phyloP scores from a whole-genome alignment of 2,888 invertebrate genomes.

The Carabus problematicus region DNA sequence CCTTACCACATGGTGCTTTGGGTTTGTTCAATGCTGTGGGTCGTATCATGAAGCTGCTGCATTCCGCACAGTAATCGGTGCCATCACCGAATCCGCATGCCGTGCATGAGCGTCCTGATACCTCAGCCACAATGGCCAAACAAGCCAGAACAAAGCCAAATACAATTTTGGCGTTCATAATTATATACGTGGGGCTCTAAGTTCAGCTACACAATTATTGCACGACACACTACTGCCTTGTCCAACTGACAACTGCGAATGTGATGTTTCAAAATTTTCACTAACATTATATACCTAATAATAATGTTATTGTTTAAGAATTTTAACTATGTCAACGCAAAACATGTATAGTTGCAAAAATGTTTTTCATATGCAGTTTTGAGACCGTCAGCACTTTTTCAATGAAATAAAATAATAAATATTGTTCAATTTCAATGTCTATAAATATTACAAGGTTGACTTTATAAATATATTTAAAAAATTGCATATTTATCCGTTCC shows the following conservation, averaged over 20 bases:
- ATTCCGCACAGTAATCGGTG: conserved; percentile 16
- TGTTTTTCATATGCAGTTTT: no score
- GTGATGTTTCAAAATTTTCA: background rate
- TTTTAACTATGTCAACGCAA: no score
- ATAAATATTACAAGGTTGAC: no score
- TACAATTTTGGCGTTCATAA: conserved; percentile 27
- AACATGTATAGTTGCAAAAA: no score
- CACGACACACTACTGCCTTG: background rate
- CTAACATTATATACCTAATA: conserved; percentile 3
- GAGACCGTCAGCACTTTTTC: no score
- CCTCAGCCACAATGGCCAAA: conserved; percentile 20
- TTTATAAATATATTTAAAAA: no score
- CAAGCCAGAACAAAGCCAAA: conserved; percentile 11
- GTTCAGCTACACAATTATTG: conserved; percentile 24
- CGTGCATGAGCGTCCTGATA: conserved; percentile 30
- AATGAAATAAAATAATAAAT: no score
- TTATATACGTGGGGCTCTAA: conserved; percentile 8
- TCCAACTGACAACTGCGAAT: background rate
- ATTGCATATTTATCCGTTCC: no score
- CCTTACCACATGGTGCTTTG: background rate
- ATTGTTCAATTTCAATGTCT: no score
- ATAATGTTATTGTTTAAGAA: conserved; percentile 1
- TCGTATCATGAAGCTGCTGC: background rate
- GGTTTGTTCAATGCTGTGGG: conserved; percentile 4
- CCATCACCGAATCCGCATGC: conserved; percentile 16